phyloP scores from a whole-genome alignment of 2,113 vertebrate genomes.

The Microtus montanus region DNA sequence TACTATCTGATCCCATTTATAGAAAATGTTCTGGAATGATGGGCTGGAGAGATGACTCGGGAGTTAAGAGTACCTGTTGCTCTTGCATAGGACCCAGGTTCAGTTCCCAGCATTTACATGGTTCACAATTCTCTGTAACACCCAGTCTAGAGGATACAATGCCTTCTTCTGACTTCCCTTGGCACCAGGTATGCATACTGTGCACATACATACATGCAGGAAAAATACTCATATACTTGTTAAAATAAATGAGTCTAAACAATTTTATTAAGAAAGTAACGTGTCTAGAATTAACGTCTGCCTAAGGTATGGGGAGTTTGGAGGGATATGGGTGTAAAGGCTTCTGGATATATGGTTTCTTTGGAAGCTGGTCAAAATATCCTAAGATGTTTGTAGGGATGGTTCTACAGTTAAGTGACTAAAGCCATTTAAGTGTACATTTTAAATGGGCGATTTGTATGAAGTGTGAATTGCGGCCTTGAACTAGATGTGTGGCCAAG shows the following conservation, averaged over 20 bases:
- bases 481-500: not conserved
- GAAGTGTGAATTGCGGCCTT: slow-evolving; percentile 24
- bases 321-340: not conserved
- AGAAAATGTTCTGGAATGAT: not conserved
- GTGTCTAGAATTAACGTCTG: not conserved
- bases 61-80: not conserved
- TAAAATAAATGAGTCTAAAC: not conserved
- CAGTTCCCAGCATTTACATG: not conserved
- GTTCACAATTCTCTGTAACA: not conserved
- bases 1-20: not conserved
- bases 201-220: not conserved
- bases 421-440: not conserved
- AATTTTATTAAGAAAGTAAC: not conserved
- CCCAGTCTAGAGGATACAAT: too few species aligned
- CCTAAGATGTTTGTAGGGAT: not conserved
- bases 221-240: not conserved
- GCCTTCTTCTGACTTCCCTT: not conserved
- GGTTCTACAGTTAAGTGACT: not conserved
- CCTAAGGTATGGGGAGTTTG: not conserved
- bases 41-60: not conserved
- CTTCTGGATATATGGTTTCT: not conserved
- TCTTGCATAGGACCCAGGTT: not conserved
- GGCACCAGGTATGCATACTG: not conserved
- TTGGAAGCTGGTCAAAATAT: not conserved
- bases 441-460: not conserved